Conservation (phyloP, 2,888 invertebrate species). For the Pinctada fucata region DNA sequence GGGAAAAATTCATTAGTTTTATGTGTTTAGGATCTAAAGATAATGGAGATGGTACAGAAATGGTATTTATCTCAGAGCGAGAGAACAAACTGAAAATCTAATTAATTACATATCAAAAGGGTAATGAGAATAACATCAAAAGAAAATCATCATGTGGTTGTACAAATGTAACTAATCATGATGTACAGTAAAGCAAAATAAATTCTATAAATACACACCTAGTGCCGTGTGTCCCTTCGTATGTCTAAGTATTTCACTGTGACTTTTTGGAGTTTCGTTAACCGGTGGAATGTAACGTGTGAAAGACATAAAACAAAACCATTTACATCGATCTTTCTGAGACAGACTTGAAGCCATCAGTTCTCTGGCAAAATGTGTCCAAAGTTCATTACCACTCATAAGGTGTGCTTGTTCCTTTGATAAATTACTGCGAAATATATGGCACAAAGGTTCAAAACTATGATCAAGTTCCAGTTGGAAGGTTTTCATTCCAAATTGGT, state of each 20-base stretch:
- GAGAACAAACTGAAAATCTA: too few species aligned
- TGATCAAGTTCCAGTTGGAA: slow-evolving; percentile 86
- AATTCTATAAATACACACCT: slow-evolving; percentile 79
- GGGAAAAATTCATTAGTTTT: too few species aligned
- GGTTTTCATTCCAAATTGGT: slow-evolving; percentile 87
- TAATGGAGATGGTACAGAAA: too few species aligned
- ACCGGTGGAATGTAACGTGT: slow-evolving; percentile 84
- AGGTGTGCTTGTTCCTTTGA: slow-evolving; percentile 84
- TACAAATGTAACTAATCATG: too few species aligned
- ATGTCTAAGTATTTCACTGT: slow-evolving; percentile 74
- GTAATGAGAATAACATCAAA: too few species aligned
- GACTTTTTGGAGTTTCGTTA: slow-evolving; percentile 79
- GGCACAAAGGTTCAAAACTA: slow-evolving; percentile 81
- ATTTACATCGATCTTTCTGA: slow-evolving; percentile 84
- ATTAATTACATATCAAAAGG: too few species aligned
- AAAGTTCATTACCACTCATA: slow-evolving; percentile 84
- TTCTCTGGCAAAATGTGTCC: slow-evolving; percentile 91
- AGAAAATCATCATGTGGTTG: too few species aligned
- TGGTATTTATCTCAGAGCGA: too few species aligned
- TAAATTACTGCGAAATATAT: slow-evolving; percentile 85
- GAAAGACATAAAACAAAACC: slow-evolving; percentile 92
- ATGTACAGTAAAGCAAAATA: not conserved
- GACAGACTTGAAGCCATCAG: slow-evolving; percentile 82
- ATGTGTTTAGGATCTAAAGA: too few species aligned
- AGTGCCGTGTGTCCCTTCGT: slow-evolving; percentile 89